A percentile compares a stretch with the other conserved stretches of the same genome.
Conservation (phyloP, 92 coral and sea anemone species). For the Virgularia gustaviana region DNA sequence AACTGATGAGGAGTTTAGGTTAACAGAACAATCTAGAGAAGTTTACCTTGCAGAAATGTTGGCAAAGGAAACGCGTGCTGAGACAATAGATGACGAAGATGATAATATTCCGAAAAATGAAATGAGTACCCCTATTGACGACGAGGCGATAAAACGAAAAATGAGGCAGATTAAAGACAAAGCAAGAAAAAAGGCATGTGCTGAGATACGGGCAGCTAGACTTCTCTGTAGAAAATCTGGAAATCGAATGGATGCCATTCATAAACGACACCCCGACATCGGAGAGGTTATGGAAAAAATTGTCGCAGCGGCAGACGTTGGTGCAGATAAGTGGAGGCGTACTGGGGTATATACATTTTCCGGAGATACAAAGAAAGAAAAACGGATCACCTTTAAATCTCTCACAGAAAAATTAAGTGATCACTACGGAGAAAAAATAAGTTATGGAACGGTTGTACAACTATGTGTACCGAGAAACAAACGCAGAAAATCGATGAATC, state of each 20-base stretch:
- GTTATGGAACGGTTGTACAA: conserved; percentile 52
- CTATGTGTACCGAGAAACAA: conserved; percentile 43
- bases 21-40: conserved; percentile 35
- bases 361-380: conserved; percentile 36
- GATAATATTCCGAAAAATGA: not conserved
- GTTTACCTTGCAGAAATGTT: conserved; percentile 31
- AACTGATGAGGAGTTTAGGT: conserved; percentile 12
- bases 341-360: conserved; percentile 40
- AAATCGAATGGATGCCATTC: conserved; percentile 12
- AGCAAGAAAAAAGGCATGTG: conserved; percentile 30
- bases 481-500: conserved; percentile 4
- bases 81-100: conserved; percentile 16
- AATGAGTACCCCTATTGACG: not conserved
- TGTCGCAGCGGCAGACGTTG: conserved; percentile 29
- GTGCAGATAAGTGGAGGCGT: conserved; percentile 40
- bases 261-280: conserved; percentile 23
- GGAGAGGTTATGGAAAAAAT: conserved; percentile 29
- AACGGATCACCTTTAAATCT: conserved; percentile 25
- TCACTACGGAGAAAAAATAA: conserved; percentile 27
- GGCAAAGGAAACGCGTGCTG: conserved; percentile 11
- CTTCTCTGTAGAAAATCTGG: conserved; percentile 5
- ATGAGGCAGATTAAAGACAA: not conserved
- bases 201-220: conserved; percentile 19
- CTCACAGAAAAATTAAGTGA: conserved; percentile 20
- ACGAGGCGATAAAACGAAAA: conserved; percentile 12